Percentiles rank a stretch among this genome's conserved stretches.
Evolutionary conservation across 2,113 vertebrate genomes (phyloP).

Genomic region (Lamprotornis superbus): DNA sequence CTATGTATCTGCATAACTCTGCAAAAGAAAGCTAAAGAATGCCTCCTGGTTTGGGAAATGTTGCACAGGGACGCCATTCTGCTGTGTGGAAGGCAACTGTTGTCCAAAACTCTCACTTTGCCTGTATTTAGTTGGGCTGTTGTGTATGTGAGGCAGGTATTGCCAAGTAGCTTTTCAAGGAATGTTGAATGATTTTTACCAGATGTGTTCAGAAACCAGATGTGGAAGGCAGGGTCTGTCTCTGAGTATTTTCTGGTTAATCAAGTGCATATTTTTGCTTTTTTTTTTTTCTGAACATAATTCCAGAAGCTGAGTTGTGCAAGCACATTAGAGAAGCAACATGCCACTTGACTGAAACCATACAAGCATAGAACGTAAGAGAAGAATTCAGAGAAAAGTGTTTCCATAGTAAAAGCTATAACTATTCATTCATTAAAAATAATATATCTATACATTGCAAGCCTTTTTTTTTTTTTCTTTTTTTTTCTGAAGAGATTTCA

Average conservation of each 20-base stretch:
- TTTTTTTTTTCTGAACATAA: neutral
- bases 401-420: neutral
- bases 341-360: neutral
- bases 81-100: neutral
- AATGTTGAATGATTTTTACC: slow-evolving; percentile 15
- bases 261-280: neutral
- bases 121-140: neutral
- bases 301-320: neutral
- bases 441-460: neutral
- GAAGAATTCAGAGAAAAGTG: neutral
- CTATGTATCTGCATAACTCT: neutral
- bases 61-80: neutral
- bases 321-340: neutral
- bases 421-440: neutral
- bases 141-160: neutral
- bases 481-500: neutral
- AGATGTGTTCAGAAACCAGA: slow-evolving; percentile 14
- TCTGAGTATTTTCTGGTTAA: neutral
- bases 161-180: neutral
- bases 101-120: slow-evolving; percentile 2
- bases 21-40: neutral
- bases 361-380: neutral
- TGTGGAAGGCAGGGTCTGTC: neutral
- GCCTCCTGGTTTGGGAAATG: neutral
- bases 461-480: neutral